phyloP scores from a whole-genome alignment of 2,888 invertebrate genomes.

The Anarsia innoxiella region DNA sequence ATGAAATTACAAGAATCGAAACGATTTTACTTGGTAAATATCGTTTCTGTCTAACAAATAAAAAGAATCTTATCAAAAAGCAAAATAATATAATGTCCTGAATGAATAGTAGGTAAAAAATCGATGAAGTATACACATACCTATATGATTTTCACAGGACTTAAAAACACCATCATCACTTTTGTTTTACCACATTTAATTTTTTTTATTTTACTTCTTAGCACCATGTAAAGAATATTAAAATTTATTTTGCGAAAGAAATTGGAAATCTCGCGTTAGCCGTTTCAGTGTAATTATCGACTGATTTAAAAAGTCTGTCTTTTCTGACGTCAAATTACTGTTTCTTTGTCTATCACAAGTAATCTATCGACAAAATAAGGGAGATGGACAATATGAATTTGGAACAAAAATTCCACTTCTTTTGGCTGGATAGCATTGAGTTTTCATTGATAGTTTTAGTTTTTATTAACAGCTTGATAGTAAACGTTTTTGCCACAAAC shows the following conservation, averaged over 20 bases:
- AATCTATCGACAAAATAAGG: background rate
- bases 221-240: slow-evolving; percentile 5
- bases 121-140: slow-evolving; percentile 36
- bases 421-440: slow-evolving; percentile 1
- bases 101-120: slow-evolving; percentile 31
- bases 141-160: slow-evolving; percentile 36
- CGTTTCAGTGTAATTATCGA: slow-evolving; percentile 1
- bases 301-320: background rate
- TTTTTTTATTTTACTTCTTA: slow-evolving; percentile 2
- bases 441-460: background rate
- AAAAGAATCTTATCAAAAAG: no score
- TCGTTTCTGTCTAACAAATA: no score
- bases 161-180: slow-evolving; percentile 35
- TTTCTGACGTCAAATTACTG: slow-evolving; percentile 6
- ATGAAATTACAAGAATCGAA: no score
- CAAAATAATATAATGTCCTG: no score
- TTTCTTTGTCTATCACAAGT: background rate
- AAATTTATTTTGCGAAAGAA: slow-evolving; percentile 5
- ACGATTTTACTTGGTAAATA: no score
- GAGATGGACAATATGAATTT: background rate
- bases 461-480: background rate
- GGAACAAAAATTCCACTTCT: background rate
- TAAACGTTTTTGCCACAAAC: no score
- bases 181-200: slow-evolving; percentile 15
- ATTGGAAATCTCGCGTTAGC: slow-evolving; percentile 5